These are phyloP conservation scores for Myotis myotis DNA, from an alignment of 2,797 vertebrate genomes.

Conservation along the genomic window DNA sequence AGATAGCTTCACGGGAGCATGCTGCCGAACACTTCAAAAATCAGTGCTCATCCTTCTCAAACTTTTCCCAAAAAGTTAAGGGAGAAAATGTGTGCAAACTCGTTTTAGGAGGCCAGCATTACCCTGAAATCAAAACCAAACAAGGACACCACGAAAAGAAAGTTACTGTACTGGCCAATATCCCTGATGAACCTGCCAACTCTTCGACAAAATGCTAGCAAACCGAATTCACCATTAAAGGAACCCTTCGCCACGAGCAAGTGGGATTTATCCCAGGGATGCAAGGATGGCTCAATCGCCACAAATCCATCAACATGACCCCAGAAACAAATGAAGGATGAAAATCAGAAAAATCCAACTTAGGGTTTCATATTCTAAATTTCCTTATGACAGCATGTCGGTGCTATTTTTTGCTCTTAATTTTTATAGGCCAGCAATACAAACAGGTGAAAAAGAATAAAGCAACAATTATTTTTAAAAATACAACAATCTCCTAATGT, in stretches of 20 bases:
- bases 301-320: rapidly evolving
- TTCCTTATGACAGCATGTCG: background rate
- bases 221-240: background rate
- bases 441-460: background rate
- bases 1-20: too few species aligned
- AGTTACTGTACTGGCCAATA: background rate
- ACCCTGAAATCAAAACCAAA: background rate
- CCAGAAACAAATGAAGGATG: background rate
- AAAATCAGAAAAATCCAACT: background rate
- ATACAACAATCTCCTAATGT: too few species aligned
- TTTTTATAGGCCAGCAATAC: background rate
- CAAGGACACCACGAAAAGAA: background rate
- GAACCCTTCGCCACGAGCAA: rapidly evolving
- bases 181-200: background rate
- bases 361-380: too few species aligned
- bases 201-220: background rate
- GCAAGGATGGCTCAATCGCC: background rate
- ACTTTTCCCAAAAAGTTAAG: background rate
- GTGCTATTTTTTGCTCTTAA: background rate
- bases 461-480: background rate
- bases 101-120: too few species aligned
- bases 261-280: background rate
- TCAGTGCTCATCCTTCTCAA: background rate
- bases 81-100: background rate
- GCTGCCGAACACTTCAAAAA: background rate